Evolutionary conservation across 1,140 invertebrate genomes (phyloP), one percentile per base, ranked within the genome.

Genomic region (Proales similis): DNA sequence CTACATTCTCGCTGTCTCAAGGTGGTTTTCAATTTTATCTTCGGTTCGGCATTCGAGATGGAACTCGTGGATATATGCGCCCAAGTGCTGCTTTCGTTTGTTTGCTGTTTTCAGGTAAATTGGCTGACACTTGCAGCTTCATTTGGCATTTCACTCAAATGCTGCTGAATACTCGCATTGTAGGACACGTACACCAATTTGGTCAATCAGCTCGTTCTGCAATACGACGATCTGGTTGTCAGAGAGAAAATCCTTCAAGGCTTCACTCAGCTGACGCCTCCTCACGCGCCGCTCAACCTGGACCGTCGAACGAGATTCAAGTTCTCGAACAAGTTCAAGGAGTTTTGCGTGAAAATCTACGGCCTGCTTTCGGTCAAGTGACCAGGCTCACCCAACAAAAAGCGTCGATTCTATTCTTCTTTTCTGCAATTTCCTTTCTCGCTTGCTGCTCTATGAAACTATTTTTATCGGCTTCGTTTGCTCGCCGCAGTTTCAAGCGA

Each of bases 341-440:
- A 57, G 27, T 57, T 57, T 42, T 57, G n/a, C 14, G 45, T 57
- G 24, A 57, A 26, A 4, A 57, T 42, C 32, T 57, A 57, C 51
- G 51, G 51, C 5, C 29, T 57, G 22, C 29, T 57, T n/a, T n/a
- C n/a, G n/a, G n/a, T n/a, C n/a, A n/a, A n/a, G n/a, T n/a, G n/a
- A n/a, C n/a, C n/a, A n/a, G n/a, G n/a, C n/a, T n/a, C n/a, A n/a
- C n/a, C n/a, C n/a, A n/a, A n/a, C n/a, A n/a, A n/a, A n/a, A n/a
- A n/a, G n/a, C n/a, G n/a, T n/a, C n/a, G n/a, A n/a, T n/a, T n/a
- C n/a, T n/a, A n/a, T n/a, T n/a, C n/a, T n/a, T n/a, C n/a, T n/a
- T n/a, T n/a, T n/a, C n/a, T n/a, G n/a, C n/a, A n/a, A n/a, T n/a
- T n/a, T n/a, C n/a, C n/a, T n/a, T n/a, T n/a, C n/a, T n/a, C n/a